Evolutionary conservation across 1,140 invertebrate species (phyloP).

Genomic region (Magallana ariakensis): DNA sequence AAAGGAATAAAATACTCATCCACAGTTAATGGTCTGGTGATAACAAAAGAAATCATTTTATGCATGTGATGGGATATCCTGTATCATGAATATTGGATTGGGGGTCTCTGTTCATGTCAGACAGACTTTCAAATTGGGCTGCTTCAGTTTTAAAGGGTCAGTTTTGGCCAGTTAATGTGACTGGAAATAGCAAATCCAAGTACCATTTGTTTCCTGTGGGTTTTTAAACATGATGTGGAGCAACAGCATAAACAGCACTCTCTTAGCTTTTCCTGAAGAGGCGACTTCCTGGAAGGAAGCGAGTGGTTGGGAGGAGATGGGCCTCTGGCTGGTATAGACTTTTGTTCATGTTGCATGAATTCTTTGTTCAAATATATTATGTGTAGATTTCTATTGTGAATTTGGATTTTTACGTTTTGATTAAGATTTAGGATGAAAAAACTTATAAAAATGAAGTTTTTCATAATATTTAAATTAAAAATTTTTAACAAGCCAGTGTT

Average conservation of each 20-base stretch:
- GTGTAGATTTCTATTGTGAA: too few relatives aligned
- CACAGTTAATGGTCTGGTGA: too few relatives aligned
- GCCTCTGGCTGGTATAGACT: not conserved
- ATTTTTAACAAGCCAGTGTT: not conserved
- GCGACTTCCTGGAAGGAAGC: conserved; percentile 4
- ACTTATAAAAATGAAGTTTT: not conserved
- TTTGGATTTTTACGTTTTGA: too few relatives aligned
- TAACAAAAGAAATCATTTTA: not conserved
- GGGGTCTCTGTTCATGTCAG: not conserved
- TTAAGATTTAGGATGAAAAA: too few relatives aligned
- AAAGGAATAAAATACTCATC: not conserved
- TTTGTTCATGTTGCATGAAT: not conserved
- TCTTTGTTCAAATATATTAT: too few relatives aligned
- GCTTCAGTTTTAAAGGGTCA: conserved; percentile 3
- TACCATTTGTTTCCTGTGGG: conserved; percentile 3
- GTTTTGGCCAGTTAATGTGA: not conserved
- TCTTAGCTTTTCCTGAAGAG: conserved; percentile 1
- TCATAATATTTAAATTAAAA: not conserved
- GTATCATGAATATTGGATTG: not conserved
- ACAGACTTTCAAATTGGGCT: not conserved
- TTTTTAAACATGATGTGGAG: not conserved
- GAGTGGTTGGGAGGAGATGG: not conserved
- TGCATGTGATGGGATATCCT: not conserved
- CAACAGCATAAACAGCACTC: not conserved
- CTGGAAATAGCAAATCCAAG: not conserved